phyloP scores from a whole-genome alignment of 1,140 invertebrate species.

The Temnothorax nylanderi region DNA sequence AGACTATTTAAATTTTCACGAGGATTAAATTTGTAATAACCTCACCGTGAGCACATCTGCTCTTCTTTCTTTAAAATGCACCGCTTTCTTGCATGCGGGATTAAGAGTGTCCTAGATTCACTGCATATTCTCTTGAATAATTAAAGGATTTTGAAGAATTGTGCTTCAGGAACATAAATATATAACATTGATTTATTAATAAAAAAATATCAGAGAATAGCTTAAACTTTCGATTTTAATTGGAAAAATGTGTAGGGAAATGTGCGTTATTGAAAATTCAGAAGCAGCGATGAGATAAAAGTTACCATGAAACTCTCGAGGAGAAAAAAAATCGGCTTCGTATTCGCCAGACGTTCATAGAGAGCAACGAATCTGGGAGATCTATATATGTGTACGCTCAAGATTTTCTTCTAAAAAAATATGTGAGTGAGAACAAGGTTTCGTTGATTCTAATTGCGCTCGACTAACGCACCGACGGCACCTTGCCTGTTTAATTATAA shows the following conservation, averaged over 20 bases:
- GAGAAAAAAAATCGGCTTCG: background rate
- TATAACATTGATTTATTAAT: background rate
- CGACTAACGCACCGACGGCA: slow-evolving; percentile 17
- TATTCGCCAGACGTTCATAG: background rate
- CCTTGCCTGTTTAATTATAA: slow-evolving; percentile 55
- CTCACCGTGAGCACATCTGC: background rate
- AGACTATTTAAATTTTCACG: slow-evolving; percentile 36
- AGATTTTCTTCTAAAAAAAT: background rate
- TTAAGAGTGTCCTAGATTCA: slow-evolving; percentile 14
- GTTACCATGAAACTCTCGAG: background rate
- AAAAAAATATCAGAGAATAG: background rate
- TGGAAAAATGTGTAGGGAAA: background rate
- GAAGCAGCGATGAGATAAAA: background rate
- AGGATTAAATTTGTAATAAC: slow-evolving; percentile 46
- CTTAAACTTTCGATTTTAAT: background rate
- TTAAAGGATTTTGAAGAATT: slow-evolving; percentile 17
- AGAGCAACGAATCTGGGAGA: background rate
- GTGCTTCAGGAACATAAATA: background rate
- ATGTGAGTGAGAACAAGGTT: background rate
- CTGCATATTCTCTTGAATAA: background rate
- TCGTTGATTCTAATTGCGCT: slow-evolving; percentile 9
- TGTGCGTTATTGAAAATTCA: slow-evolving; percentile 1
- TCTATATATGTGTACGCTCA: background rate
- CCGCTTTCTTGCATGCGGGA: slow-evolving; percentile 1
- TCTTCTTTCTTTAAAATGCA: slow-evolving; percentile 19